Percentiles rank a stretch among this genome's conserved stretches.
These are phyloP conservation scores for Okamejei kenojei DNA, from an alignment of 2,797 vertebrate species.

Conservation along the genomic window DNA sequence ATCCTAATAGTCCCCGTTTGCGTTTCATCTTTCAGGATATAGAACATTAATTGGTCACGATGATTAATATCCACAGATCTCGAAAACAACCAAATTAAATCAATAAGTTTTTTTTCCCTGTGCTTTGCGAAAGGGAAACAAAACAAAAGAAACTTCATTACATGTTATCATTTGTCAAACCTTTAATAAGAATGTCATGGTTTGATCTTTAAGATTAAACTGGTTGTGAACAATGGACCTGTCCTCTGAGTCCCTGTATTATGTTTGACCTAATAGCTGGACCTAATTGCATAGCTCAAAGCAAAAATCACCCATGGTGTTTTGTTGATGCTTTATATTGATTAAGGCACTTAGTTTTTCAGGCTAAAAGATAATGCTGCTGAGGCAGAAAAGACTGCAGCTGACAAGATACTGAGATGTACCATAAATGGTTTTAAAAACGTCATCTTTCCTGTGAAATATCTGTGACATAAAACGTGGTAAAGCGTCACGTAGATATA, in stretches of 20 bases:
- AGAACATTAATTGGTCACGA: slow-evolving; percentile 44
- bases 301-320: slow-evolving; percentile 36
- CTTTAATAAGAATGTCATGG: slow-evolving; percentile 57
- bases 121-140: slow-evolving; percentile 49
- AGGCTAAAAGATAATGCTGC: slow-evolving; percentile 25
- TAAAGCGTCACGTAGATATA: not conserved
- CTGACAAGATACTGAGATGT: slow-evolving; percentile 24
- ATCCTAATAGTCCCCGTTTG: slow-evolving; percentile 19
- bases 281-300: slow-evolving; percentile 44
- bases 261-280: slow-evolving; percentile 45
- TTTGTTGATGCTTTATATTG: slow-evolving; percentile 38
- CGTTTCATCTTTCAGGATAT: slow-evolving; percentile 11
- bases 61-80: slow-evolving; percentile 57
- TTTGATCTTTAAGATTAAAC: slow-evolving; percentile 43
- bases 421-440: not conserved
- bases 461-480: not conserved
- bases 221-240: slow-evolving; percentile 49
- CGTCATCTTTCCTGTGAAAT: not conserved
- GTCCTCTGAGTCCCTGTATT: slow-evolving; percentile 47
- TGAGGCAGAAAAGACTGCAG: slow-evolving; percentile 21
- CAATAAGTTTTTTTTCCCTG: slow-evolving; percentile 44
- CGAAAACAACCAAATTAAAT: slow-evolving; percentile 53
- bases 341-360: slow-evolving; percentile 36
- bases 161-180: slow-evolving; percentile 58
- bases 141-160: slow-evolving; percentile 55